Evolutionary conservation across 2,797 vertebrate genomes (phyloP), one percentile per base, ranked within the genome.

Genomic region (Ibycter americanus): DNA sequence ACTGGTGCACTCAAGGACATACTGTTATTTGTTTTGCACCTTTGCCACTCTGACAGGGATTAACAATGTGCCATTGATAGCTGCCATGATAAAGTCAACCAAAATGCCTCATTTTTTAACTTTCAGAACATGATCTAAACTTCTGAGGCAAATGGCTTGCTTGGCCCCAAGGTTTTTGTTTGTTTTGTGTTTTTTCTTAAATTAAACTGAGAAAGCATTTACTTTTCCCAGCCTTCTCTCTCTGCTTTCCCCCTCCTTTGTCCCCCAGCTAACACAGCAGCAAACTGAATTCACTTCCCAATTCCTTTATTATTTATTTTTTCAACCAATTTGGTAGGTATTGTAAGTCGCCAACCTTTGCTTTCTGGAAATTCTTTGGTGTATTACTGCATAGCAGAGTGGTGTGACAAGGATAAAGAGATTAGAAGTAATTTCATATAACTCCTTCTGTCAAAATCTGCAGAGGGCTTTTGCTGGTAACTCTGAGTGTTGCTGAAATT

Each of bases 381-480:
- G 98, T 98, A 98, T 99, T 99, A 98, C 86, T 83, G 97, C 98
- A 98, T 97, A 98, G 98, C 98, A 97, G 91, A 97, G 97, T 93
- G 96, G 98, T 98, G 98, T 98, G 98, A 98, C 98, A 98, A 96
- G 98, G 98, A 98, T 98, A 98, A 99, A 98, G 97, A 97, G 98
- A 98, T 99, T 99, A 98, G 97, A 96, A 97, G 94, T 95, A 95
- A 97, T 98, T 98, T 98, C 96, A 96, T 96, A 98, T 97, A 98
- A 98, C 97, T 98, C 97, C 56, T 97, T 95, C 96, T 96, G 96
- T 93, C 93, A 90, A 65, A 94, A 79, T 84, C 87, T 93, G 85
- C 77, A 93, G 90, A 97, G 70, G 91, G 79, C 52, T 95, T 67
- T 73, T 42, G 73, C 83, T 59, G 46, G 93, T 91, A 97, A 59